A percentile compares a stretch with the other conserved stretches of the same genome.
Evolutionary conservation across 2,888 invertebrate species (phyloP).

Genomic region (Diloba caeruleocephala): DNA sequence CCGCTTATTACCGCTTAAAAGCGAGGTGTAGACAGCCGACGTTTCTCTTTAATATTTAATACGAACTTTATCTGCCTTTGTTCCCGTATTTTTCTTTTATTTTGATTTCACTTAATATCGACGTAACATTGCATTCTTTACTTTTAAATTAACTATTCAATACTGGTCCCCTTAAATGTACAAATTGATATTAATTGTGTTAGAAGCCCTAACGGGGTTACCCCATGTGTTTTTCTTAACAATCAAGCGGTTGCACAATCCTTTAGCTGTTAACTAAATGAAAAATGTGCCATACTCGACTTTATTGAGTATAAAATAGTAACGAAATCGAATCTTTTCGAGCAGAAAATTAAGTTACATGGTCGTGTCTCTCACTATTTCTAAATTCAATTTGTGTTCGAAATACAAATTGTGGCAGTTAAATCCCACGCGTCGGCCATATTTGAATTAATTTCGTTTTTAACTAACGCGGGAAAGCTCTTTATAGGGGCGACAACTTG

Average conservation of each 20-base stretch:
- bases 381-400: slow-evolving; percentile 81
- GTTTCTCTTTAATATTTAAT: slow-evolving; percentile 68
- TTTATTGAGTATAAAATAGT: slow-evolving; percentile 59
- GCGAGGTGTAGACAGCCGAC: slow-evolving; percentile 58
- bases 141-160: slow-evolving; percentile 52
- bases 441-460: slow-evolving; percentile 81
- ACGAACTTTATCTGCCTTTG: slow-evolving; percentile 48
- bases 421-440: slow-evolving; percentile 76
- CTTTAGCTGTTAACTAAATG: slow-evolving; percentile 56
- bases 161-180: slow-evolving; percentile 66
- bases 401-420: slow-evolving; percentile 80
- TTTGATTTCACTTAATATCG: slow-evolving; percentile 54
- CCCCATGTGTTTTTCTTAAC: slow-evolving; percentile 87
- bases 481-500: slow-evolving; percentile 68
- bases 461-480: slow-evolving; percentile 78
- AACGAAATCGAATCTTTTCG: slow-evolving; percentile 58
- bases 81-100: slow-evolving; percentile 32
- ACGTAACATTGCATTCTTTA: slow-evolving; percentile 40
- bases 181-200: slow-evolving; percentile 88
- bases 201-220: slow-evolving; percentile 74
- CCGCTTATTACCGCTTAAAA: slow-evolving; percentile 65
- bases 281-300: slow-evolving; percentile 58
- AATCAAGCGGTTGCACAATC: slow-evolving; percentile 76
- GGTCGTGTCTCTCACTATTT: slow-evolving; percentile 72
- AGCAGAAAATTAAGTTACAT: slow-evolving; percentile 66